These are phyloP conservation scores for Felis chaus DNA, from an alignment of 2,113 vertebrate genomes.

Conservation along the genomic window DNA sequence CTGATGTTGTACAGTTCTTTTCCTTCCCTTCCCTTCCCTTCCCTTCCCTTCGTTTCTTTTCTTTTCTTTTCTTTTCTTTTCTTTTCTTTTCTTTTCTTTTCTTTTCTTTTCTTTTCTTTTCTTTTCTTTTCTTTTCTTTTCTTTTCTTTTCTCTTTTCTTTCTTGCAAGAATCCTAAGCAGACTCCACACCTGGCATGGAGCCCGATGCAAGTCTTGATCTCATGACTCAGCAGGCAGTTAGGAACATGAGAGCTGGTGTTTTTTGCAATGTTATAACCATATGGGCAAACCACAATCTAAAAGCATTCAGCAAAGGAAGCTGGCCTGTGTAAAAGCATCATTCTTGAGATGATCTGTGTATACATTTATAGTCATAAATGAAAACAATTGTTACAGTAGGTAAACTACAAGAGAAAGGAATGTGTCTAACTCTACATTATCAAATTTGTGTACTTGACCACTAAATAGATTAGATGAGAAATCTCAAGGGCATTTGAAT, in stretches of 20 bases:
- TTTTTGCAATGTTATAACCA: background rate
- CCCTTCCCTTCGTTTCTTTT: no score
- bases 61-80: no score
- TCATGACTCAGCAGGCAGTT: background rate
- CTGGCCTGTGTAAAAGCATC: background rate
- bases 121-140: no score
- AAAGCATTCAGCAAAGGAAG: background rate
- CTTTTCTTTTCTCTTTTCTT: no score
- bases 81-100: no score
- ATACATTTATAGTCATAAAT: background rate
- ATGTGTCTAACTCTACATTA: background rate
- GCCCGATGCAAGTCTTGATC: no score
- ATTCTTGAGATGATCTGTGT: background rate
- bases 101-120: no score
- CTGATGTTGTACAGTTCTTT: background rate
- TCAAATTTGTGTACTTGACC: background rate
- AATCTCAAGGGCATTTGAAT: background rate
- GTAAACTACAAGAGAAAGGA: background rate
- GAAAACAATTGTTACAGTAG: background rate
- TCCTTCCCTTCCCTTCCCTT: background rate
- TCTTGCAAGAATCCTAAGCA: no score
- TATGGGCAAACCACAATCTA: background rate
- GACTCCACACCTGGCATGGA: no score
- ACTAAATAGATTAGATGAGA: background rate
- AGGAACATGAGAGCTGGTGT: background rate